Conservation (phyloP, 2,888 invertebrate species). For the Eledona agricola region DNA sequence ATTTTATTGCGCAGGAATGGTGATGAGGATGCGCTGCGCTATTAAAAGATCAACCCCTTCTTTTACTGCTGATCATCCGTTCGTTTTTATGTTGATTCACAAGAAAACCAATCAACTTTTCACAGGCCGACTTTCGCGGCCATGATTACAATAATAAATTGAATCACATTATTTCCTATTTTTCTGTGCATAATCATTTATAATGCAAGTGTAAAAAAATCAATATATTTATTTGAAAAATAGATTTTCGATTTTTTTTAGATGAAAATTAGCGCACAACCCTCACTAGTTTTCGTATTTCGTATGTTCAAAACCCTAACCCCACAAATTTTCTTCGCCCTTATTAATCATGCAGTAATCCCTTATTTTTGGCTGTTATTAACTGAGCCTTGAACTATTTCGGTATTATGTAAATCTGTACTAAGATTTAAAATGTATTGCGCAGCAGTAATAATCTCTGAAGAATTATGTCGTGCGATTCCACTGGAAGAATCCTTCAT, state of each 20-base stretch:
- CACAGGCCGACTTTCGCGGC: background rate
- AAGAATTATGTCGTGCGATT: too few species aligned
- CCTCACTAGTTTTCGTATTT: background rate
- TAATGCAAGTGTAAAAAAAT: too few species aligned
- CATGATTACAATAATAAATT: background rate
- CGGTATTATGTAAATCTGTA: too few species aligned
- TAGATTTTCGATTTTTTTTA: too few species aligned
- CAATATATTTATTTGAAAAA: too few species aligned
- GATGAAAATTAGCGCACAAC: too few species aligned
- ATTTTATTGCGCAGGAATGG: conserved; percentile 11
- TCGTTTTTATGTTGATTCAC: conserved; percentile 20
- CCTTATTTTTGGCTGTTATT: too few species aligned
- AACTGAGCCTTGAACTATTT: too few species aligned
- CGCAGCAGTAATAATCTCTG: too few species aligned
- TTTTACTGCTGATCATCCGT: conserved; percentile 31
- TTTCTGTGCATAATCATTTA: background rate
- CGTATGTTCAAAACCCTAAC: background rate
- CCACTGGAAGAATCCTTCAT: background rate
- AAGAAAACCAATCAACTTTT: conserved; percentile 12
- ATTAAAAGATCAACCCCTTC: background rate
- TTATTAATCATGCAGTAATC: background rate
- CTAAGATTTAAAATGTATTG: too few species aligned
- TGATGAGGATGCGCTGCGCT: conserved; percentile 17
- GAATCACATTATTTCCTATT: background rate
- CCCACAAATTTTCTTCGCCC: background rate